A percentile compares a stretch with the other conserved stretches of the same genome.
phyloP scores from a whole-genome alignment of 2,888 invertebrate genomes.

The Eupithecia centaureata region DNA sequence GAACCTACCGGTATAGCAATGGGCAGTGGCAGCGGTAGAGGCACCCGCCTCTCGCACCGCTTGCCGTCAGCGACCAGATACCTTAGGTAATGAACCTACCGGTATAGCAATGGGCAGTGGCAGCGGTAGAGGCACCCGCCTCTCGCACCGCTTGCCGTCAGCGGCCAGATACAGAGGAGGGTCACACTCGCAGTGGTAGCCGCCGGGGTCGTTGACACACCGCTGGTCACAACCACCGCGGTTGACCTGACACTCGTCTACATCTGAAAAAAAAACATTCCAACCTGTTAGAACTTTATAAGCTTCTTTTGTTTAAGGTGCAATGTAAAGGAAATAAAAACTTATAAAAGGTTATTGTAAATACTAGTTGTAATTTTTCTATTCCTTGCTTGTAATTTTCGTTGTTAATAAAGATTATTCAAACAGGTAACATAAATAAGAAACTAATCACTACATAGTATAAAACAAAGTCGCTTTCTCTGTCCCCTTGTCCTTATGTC shows the following conservation, averaged over 20 bases:
- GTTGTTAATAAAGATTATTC: no score
- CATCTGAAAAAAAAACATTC: constrained; percentile 66
- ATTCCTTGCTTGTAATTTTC: no score
- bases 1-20: constrained; percentile 30
- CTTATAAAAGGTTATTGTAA: no score
- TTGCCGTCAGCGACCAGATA: constrained; percentile 73
- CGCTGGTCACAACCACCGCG: constrained; percentile 86
- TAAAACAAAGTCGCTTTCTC: no score
- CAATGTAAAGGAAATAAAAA: no score
- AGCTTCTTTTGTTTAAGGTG: no score
- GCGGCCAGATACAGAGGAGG: constrained; percentile 78
- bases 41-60: no score
- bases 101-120: constrained; percentile 59
- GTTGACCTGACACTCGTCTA: constrained; percentile 82
- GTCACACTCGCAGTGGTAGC: constrained; percentile 84
- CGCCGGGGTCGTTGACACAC: constrained; percentile 86
- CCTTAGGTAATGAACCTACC: constrained; percentile 46
- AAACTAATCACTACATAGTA: no score
- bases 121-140: constrained; percentile 56
- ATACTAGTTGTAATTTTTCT: no score
- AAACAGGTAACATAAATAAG: no score
- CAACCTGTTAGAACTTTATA: no score
- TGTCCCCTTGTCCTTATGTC: no score
- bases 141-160: constrained; percentile 85
- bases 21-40: constrained; percentile 56